Evolutionary conservation across 2,113 vertebrate species (phyloP).

Genomic region (Plectropomus leopardus): DNA sequence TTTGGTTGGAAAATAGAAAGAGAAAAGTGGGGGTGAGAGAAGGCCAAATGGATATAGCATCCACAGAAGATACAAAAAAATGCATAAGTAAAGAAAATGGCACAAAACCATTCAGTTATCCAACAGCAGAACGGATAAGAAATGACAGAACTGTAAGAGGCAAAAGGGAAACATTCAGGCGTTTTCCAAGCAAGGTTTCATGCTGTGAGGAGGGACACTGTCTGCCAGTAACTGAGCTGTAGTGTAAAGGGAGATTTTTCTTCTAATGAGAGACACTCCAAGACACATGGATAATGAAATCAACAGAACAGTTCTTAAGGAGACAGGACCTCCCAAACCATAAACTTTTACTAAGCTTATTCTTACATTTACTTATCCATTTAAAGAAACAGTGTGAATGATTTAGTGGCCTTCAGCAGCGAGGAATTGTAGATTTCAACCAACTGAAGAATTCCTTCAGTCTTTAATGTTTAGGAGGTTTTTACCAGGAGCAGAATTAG

Average conservation of each 20-base stretch:
- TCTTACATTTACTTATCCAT: neutral
- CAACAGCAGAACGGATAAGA: conserved; percentile 2
- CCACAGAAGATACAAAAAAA: neutral
- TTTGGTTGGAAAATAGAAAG: conserved; percentile 4
- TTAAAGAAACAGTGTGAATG: too few species aligned
- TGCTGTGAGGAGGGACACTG: neutral
- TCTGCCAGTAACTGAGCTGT: neutral
- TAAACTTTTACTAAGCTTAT: neutral
- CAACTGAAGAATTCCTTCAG: too few species aligned
- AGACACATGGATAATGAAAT: conserved; percentile 21
- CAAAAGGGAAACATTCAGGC: conserved; percentile 15
- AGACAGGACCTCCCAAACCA: neutral
- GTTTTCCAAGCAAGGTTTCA: neutral
- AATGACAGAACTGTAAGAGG: neutral
- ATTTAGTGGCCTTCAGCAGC: too few species aligned
- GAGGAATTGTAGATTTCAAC: too few species aligned
- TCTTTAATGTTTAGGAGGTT: too few species aligned
- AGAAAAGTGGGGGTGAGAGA: neutral
- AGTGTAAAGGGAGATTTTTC: conserved; percentile 17
- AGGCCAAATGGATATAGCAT: neutral
- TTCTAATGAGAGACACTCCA: conserved; percentile 13
- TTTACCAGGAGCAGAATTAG: too few species aligned
- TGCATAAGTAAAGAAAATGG: neutral
- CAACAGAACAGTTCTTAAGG: neutral
- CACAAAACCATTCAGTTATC: neutral